phyloP scores from a whole-genome alignment of 2,888 invertebrate species.

The Sinotaia quadrata region DNA sequence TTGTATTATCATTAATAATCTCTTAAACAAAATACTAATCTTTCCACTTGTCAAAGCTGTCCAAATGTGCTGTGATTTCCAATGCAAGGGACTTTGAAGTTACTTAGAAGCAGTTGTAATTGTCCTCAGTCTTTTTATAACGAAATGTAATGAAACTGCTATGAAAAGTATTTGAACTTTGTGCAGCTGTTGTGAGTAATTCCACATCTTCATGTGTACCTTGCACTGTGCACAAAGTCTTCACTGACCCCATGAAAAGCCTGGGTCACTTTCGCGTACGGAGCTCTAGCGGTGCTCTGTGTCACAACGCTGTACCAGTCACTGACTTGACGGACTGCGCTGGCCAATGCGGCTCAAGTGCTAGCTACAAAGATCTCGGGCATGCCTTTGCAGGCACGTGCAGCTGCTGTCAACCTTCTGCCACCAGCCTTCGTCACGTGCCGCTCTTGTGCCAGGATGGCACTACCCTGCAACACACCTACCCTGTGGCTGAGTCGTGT shows the following conservation, averaged over 20 bases:
- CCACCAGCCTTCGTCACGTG: constrained; percentile 41
- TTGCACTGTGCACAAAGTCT: constrained; percentile 50
- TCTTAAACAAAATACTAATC: too few relatives aligned
- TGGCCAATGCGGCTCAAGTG: constrained; percentile 56
- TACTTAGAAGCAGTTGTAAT: too few relatives aligned
- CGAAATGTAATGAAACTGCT: too few relatives aligned
- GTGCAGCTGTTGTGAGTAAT: not conserved
- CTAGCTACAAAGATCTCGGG: constrained; percentile 51
- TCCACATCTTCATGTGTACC: constrained; percentile 37
- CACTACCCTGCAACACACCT: constrained; percentile 46
- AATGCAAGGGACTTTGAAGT: too few relatives aligned
- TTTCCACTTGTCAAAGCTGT: too few relatives aligned
- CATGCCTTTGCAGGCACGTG: constrained; percentile 51
- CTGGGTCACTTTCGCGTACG: constrained; percentile 53
- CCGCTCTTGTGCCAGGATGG: constrained; percentile 54
- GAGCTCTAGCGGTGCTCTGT: constrained; percentile 42
- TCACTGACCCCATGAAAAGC: constrained; percentile 46
- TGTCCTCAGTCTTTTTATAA: too few relatives aligned
- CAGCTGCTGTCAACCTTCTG: constrained; percentile 55
- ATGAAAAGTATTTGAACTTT: too few relatives aligned
- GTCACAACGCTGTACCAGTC: constrained; percentile 50
- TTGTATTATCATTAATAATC: too few relatives aligned
- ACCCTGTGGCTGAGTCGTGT: constrained; percentile 51
- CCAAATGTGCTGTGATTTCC: too few relatives aligned
- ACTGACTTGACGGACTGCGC: constrained; percentile 54